Base-by-base conservation (phyloP, 2,888 invertebrate species). In the Nymphalis polychloros region DNA sequence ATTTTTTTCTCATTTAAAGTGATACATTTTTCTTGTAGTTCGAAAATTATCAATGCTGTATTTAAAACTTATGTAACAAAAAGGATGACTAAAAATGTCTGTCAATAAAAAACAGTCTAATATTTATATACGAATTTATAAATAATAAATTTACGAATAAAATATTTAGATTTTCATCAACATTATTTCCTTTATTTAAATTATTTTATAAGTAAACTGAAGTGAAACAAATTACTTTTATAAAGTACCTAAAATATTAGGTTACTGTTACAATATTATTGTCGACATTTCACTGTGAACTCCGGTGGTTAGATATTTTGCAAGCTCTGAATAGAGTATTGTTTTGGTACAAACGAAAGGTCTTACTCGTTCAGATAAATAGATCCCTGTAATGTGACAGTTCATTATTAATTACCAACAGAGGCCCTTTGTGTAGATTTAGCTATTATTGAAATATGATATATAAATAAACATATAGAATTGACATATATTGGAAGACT, bases 301-400 rank as follows among this genome's bases (percentile, higher is more conserved):
- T 70, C 73, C 73, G 47, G 70, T 60, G 64, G 68, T 69, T 69
- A 83, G 83, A 79, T 79, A 85, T 84, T 87, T 86, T 84, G 84
- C 83, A 84, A 86, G 87, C 84, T 81, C 62, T 71, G 85, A 89
- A 90, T 86, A 81, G 82, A 75, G 84, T 79, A 90, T 90, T 90
- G 89, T 90, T 88, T 85, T 79, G 81, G 80, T 78, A 79, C 79
- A 83, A 84, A 86, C 85, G 86, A 85, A 88, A 86, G 86, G 83
- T 84, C 81, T 84, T 82, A 79, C 84, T 79, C 80, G 79, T 81
- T 81, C 80, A 81, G 82, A 86, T 87, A 85, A 84, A 87, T 85
- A 82, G 84, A 84, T 84, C 67, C 84, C 80, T 80, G 77, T 82
- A 80, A 82, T 70, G 81, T 81, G 84, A 82, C 79, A 84, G 81